Evolutionary conservation across 2,888 invertebrate genomes (phyloP), one percentile per base, ranked within the genome.

Genomic region (Dicyrtomina minuta): DNA sequence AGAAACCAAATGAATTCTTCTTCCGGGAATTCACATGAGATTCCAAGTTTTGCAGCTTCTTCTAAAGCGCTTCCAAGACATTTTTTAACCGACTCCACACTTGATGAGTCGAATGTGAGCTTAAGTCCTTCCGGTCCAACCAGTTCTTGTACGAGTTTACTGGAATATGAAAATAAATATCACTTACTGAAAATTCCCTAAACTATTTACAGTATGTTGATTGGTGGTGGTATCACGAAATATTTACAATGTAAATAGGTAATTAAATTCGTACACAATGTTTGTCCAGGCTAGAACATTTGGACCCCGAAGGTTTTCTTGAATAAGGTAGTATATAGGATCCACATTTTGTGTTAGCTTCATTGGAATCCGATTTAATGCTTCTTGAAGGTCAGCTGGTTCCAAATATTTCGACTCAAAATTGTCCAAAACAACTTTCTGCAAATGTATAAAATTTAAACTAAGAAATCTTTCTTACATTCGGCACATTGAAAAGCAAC

Each of bases 271-370:
- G 46, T 68, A 68, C 67, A 60, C 67, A 26, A 68, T 53, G 22
- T 68, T 68, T 20, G 67, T 68, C 67, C 67, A 68, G 1, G 59
- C 58, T 17, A 51, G 41, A 1, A 68, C 4, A 39, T 68, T 59
- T 5, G 55, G 49, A 1, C 67, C 67, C 6, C 51, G 60, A 20
- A 68, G 53, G 41, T 68, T 68, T 26, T 68, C 49, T 46, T 68
- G 49, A 8, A 68, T 60, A 13, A 60, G 22, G 39, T 59, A 68
- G 20, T 60, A 43, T 13, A 68, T 24, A 1, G 67, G 67, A 22
- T 68, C 67, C 8, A 68, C n/a, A n/a, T 51, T 59, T 39, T 68
- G 39, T 5, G 39, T 51, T 2, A 68, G 22, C 22, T 68, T 68
- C 15, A 68, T 12, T 17, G 67, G 67, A 27, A 49, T 59, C 13